Evolutionary conservation across 2,888 invertebrate species (phyloP).

Genomic region (Scaptomyza polygonia): DNA sequence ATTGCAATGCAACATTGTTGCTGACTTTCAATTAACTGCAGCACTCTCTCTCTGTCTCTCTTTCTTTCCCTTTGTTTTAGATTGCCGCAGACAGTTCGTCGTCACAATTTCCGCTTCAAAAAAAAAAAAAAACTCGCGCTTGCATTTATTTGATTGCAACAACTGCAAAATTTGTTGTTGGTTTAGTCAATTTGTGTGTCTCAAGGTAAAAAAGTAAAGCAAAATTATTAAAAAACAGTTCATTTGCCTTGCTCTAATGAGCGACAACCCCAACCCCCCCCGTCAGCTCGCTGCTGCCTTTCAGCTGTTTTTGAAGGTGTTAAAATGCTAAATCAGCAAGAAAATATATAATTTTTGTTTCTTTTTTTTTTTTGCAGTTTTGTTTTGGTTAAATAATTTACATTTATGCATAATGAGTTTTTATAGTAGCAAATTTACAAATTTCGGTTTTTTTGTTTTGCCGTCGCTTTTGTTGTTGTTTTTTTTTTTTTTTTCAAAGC

Average conservation of each 20-base stretch:
- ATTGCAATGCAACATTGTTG: slow-evolving; percentile 28
- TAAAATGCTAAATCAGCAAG: slow-evolving; percentile 70
- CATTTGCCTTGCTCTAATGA: slow-evolving; percentile 9
- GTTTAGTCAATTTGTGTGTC: slow-evolving; percentile 16
- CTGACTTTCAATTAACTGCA: slow-evolving; percentile 15
- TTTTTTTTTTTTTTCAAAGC: no score
- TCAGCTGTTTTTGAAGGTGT: slow-evolving; percentile 45
- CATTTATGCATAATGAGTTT: slow-evolving; percentile 45
- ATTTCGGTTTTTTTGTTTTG: slow-evolving; percentile 29
- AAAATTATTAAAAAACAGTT: slow-evolving; percentile 9
- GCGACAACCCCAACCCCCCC: not conserved
- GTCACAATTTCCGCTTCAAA: slow-evolving; percentile 66
- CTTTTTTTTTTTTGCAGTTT: slow-evolving; percentile 2
- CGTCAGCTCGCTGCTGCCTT: not conserved
- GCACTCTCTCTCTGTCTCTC: not conserved
- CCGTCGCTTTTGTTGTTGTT: slow-evolving; percentile 70
- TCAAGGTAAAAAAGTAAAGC: slow-evolving; percentile 31
- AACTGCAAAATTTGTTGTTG: slow-evolving; percentile 18
- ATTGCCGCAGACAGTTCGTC: slow-evolving; percentile 59
- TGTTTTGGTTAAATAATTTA: slow-evolving; percentile 25
- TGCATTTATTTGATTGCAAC: slow-evolving; percentile 18
- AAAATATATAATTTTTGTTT: slow-evolving; percentile 11
- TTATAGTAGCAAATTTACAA: slow-evolving; percentile 17
- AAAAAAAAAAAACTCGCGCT: slow-evolving; percentile 42
- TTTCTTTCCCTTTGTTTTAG: not conserved